These are phyloP conservation scores for Habropoda laboriosa DNA, from an alignment of 1,140 invertebrate genomes.

Conservation along the genomic window DNA sequence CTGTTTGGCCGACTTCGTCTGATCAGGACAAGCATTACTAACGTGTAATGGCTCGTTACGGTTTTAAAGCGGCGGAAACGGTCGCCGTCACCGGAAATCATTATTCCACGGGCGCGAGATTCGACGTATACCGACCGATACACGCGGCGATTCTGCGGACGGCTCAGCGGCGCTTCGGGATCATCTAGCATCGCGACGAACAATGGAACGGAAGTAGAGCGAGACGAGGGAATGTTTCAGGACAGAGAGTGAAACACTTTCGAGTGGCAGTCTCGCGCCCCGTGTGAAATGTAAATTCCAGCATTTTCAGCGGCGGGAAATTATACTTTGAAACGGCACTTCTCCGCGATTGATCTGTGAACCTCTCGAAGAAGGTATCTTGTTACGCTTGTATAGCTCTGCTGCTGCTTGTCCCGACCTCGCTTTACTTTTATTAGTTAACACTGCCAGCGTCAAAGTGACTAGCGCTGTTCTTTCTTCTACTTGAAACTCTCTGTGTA, in stretches of 20 bases:
- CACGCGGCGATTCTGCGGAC: slow-evolving; percentile 3
- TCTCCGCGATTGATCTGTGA: background rate
- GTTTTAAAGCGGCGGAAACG: slow-evolving; percentile 45
- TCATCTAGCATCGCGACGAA: background rate
- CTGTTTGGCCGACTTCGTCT: background rate
- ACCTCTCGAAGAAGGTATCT: background rate
- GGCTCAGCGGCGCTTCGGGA: background rate
- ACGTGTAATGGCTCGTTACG: slow-evolving; percentile 53
- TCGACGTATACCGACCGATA: slow-evolving; percentile 3
- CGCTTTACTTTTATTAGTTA: background rate
- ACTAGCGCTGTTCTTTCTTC: background rate
- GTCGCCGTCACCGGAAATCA: slow-evolving; percentile 42
- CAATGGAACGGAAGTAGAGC: slow-evolving; percentile 8
- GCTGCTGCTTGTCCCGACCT: background rate
- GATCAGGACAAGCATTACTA: background rate
- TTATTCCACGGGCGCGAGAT: slow-evolving; percentile 46
- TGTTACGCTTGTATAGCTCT: background rate
- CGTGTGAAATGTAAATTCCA: slow-evolving; percentile 7
- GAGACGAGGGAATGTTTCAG: slow-evolving; percentile 13
- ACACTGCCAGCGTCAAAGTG: background rate
- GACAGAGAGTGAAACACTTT: background rate
- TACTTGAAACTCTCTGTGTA: background rate
- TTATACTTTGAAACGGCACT: slow-evolving; percentile 1
- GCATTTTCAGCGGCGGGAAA: background rate
- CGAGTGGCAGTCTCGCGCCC: no score